Evolutionary conservation across 2,888 invertebrate species (phyloP).

Genomic region (Harpalus rubripes): DNA sequence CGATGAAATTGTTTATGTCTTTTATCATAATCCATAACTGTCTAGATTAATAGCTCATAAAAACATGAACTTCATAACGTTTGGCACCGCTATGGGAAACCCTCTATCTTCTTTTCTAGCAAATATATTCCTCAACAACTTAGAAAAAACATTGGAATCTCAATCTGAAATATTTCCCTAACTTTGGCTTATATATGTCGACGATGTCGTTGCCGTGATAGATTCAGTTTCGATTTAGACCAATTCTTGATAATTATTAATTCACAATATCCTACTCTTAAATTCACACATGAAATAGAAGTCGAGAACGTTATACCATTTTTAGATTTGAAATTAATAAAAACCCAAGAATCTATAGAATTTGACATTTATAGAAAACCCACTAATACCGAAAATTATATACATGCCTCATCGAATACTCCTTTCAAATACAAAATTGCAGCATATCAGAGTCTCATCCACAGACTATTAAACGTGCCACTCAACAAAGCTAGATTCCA

Average conservation of each 20-base stretch:
- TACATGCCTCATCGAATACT: constrained; percentile 23
- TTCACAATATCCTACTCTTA: constrained; percentile 36
- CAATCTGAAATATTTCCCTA: constrained; percentile 29
- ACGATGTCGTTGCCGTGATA: constrained; percentile 21
- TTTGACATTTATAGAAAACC: no score
- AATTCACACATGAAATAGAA: constrained; percentile 54
- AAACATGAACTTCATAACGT: no score
- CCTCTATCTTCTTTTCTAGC: constrained; percentile 35
- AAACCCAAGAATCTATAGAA: constrained; percentile 20
- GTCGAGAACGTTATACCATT: constrained; percentile 57
- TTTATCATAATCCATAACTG: no score
- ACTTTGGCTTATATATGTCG: constrained; percentile 39
- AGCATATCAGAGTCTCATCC: no score
- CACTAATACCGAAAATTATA: constrained; percentile 38
- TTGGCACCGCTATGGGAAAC: constrained; percentile 56
- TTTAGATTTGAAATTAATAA: constrained; percentile 42
- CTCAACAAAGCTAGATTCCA: constrained; percentile 8
- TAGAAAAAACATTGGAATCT: constrained; percentile 9
- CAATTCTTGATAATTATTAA: constrained; percentile 8
- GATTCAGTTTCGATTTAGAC: constrained; percentile 8
- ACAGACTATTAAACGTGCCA: constrained; percentile 32
- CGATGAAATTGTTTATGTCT: no score
- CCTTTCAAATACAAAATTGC: not conserved
- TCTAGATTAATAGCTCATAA: no score
- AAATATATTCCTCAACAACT: constrained; percentile 34